Percentiles rank a stretch among this genome's conserved stretches.
These are phyloP conservation scores for Tillus elongatus DNA, from an alignment of 2,888 invertebrate genomes.

Conservation along the genomic window DNA sequence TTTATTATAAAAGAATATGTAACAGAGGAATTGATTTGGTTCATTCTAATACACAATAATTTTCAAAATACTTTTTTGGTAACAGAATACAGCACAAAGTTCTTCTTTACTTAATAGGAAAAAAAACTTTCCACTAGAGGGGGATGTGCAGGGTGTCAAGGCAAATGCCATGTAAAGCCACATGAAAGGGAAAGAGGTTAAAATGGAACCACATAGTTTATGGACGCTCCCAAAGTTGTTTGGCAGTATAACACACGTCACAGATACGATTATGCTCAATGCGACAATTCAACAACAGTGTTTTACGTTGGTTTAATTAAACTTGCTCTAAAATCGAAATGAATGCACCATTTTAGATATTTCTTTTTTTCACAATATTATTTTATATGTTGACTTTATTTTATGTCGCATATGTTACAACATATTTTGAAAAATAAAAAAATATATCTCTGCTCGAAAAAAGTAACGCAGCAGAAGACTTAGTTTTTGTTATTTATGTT, in stretches of 20 bases:
- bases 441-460: slow-evolving; percentile 1
- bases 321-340: slow-evolving; percentile 1
- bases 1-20: too few relatives aligned
- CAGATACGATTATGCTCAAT: background rate
- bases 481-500: background rate
- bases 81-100: too few relatives aligned
- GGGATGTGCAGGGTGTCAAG: too few relatives aligned
- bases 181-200: too few relatives aligned
- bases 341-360: background rate
- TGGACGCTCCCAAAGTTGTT: too few relatives aligned
- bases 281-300: background rate
- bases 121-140: too few relatives aligned
- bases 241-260: background rate
- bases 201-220: too few relatives aligned
- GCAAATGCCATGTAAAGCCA: too few relatives aligned
- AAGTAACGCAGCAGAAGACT: background rate
- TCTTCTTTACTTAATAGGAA: too few relatives aligned
- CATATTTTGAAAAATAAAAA: background rate
- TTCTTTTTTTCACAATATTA: slow-evolving; percentile 1
- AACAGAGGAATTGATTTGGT: too few relatives aligned
- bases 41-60: too few relatives aligned
- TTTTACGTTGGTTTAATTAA: background rate
- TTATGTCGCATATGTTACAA: background rate
- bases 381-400: slow-evolving; percentile 1
- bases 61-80: too few relatives aligned